Evolutionary conservation across 2,888 invertebrate species (phyloP).

Genomic region (Mesoligia furuncula): DNA sequence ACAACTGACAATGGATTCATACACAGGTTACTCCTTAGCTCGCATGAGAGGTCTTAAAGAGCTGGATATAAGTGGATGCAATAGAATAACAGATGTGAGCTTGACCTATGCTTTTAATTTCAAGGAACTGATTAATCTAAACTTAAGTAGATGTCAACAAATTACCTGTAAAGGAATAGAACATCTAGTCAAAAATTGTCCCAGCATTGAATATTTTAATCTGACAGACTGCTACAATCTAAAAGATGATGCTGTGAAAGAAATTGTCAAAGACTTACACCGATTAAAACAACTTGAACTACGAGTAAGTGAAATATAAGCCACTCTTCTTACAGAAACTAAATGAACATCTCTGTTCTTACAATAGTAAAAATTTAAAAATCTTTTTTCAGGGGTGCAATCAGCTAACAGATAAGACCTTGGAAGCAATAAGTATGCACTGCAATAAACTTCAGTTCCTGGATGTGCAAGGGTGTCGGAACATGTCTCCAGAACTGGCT

Average conservation of each 20-base stretch:
- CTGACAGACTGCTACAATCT: constrained; percentile 92
- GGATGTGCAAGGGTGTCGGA: constrained; percentile 90
- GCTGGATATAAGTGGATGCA: constrained; percentile 92
- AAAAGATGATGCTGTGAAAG: constrained; percentile 91
- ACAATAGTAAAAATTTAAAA: too few species aligned
- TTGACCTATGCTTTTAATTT: constrained; percentile 92
- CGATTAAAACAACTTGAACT: constrained; percentile 91
- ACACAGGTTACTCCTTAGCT: constrained; percentile 89
- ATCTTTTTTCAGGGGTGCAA: constrained; percentile 90
- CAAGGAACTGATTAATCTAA: constrained; percentile 91
- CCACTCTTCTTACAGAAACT: neutral
- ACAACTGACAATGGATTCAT: constrained; percentile 82
- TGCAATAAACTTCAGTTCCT: constrained; percentile 90
- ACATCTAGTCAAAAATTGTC: constrained; percentile 92
- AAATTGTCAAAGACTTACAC: constrained; percentile 80
- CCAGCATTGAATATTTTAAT: constrained; percentile 92
- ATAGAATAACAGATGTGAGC: constrained; percentile 93
- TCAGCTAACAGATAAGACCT: constrained; percentile 90
- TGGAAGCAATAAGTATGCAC: constrained; percentile 86
- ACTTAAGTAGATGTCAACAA: constrained; percentile 93
- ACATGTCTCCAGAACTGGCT: constrained; percentile 86
- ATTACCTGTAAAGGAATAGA: constrained; percentile 92
- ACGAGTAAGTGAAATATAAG: constrained; percentile 81
- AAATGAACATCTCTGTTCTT: neutral
- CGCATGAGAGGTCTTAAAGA: constrained; percentile 89